Percentiles rank a stretch among this genome's conserved stretches.
phyloP scores from a whole-genome alignment of 2,797 vertebrate genomes.

The Dromococcyx pavoninus region DNA sequence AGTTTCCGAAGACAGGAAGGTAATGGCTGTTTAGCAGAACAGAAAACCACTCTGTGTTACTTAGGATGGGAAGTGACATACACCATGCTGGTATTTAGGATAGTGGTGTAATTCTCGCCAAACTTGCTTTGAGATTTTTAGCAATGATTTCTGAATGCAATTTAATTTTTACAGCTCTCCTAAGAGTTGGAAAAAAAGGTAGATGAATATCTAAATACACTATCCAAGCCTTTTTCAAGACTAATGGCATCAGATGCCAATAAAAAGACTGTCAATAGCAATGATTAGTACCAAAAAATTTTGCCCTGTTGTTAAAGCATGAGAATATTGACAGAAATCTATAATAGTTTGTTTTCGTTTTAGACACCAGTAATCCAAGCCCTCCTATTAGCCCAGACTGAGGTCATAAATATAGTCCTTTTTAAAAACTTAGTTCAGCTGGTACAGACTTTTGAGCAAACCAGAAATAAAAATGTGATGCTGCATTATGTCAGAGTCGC shows the following conservation, averaged over 20 bases:
- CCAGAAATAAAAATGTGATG: conserved; percentile 78
- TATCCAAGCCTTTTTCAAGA: conserved; percentile 1
- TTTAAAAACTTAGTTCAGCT: conserved; percentile 56
- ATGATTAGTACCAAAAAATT: background rate
- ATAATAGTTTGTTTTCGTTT: conserved; percentile 4
- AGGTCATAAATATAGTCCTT: conserved; percentile 51
- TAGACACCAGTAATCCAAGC: background rate
- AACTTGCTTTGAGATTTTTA: background rate
- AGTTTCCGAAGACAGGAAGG: background rate
- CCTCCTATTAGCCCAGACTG: conserved; percentile 12
- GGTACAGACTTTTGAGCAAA: conserved; percentile 67
- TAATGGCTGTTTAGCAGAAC: background rate
- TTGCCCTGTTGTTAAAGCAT: background rate
- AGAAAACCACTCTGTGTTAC: background rate
- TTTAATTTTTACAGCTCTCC: background rate
- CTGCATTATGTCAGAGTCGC: conserved; percentile 74
- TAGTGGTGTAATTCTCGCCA: background rate
- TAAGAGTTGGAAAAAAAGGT: background rate
- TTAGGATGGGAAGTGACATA: background rate
- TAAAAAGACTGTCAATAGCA: background rate
- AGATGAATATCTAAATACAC: conserved; percentile 29
- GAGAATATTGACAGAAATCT: conserved; percentile 13
- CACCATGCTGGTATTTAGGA: background rate
- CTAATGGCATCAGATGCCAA: conserved; percentile 5
- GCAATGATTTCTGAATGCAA: conserved; percentile 8